Percentiles rank a stretch among this genome's conserved stretches.
phyloP scores from a whole-genome alignment of 2,888 invertebrate species.

The Hyposoter didymator region DNA sequence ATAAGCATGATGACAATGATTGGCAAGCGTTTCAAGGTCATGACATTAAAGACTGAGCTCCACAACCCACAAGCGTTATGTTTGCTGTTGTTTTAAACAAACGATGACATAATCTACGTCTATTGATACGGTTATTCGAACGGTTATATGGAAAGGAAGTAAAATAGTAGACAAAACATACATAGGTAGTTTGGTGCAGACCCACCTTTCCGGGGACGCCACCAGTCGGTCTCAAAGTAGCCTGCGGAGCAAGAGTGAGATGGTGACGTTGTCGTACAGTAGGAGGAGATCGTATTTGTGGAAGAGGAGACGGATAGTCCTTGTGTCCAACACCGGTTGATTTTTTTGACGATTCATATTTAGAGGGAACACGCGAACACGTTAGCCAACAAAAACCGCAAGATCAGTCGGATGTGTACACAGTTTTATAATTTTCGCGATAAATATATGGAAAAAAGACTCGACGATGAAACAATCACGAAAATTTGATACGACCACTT shows the following conservation, averaged over 20 bases:
- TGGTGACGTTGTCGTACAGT: slow-evolving; percentile 84
- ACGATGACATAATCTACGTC: slow-evolving; percentile 60
- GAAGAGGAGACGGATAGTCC: slow-evolving; percentile 90
- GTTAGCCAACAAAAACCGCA: slow-evolving; percentile 81
- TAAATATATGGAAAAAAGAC: slow-evolving; percentile 20
- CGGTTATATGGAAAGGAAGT: slow-evolving; percentile 74
- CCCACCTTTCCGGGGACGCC: slow-evolving; percentile 98
- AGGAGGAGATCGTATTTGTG: slow-evolving; percentile 86
- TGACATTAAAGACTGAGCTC: slow-evolving; percentile 50
- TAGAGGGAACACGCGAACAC: slow-evolving; percentile 81
- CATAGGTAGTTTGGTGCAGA: slow-evolving; percentile 85
- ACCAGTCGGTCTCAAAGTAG: slow-evolving; percentile 98
- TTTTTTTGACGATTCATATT: slow-evolving; percentile 70
- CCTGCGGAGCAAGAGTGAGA: slow-evolving; percentile 91
- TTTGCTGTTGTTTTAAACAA: slow-evolving; percentile 36
- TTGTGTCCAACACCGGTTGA: slow-evolving; percentile 84
- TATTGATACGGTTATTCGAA: slow-evolving; percentile 67
- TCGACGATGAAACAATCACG: neutral
- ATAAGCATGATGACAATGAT: slow-evolving; percentile 25
- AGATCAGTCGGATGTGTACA: slow-evolving; percentile 77
- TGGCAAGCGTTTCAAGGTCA: slow-evolving; percentile 31
- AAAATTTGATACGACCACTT: too few species aligned
- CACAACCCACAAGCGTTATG: slow-evolving; percentile 62
- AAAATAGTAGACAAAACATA: slow-evolving; percentile 84
- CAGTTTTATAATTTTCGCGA: slow-evolving; percentile 39